Base-by-base conservation (phyloP, 1,140 invertebrate genomes). In the Parasteatoda tepidariorum region DNA sequence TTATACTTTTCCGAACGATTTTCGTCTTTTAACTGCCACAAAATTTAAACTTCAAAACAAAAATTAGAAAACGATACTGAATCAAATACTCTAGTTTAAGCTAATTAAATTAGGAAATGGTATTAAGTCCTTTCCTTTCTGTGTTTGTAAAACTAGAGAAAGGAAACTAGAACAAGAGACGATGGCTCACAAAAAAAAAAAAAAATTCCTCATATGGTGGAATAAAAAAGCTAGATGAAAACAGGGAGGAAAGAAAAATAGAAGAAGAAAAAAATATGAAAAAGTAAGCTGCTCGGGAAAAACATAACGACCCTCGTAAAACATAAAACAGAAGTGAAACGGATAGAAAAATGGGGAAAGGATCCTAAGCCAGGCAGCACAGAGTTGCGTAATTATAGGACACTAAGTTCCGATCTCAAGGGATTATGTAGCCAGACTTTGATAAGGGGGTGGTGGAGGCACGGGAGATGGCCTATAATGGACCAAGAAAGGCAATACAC, bases 361-460 rank as follows among this genome's bases (percentile, higher is more conserved):
- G 24, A 48, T 24, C 48, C 48, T 68, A 79, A 68, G 76, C 64
- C 76, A 79, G 64, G 76, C 41, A 79, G 76, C 66, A 59, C 74
- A 64, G 74, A 76, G 48, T 79, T 79, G 55, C 76, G 76, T 79
- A 79, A 79, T 79, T 79, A 79, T 79, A 68, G 76, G 76, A 61
- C 64, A 38, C 41, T 55, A 48, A 67, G 64, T 38, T 31, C 30
- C 30, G 76, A 64, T n/a, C 62, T 34, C 62, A 30, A 41, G 76
- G 64, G 76, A 79, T 67, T 68, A 68, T 79, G 76, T 59, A 79
- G 76, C 57, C 38, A 68, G 38, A 48, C 38, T 9, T 2, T 2
- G 34, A 34, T 24, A 4, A 22, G 33, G 34, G 34, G 33, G 22
- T 22, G 2, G 3, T 6, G n/a, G 1, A 61, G 26, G 62, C n/a